These are phyloP conservation scores for Chiroxiphia lanceolata DNA, from an alignment of 2,797 vertebrate genomes.

Conservation along the genomic window DNA sequence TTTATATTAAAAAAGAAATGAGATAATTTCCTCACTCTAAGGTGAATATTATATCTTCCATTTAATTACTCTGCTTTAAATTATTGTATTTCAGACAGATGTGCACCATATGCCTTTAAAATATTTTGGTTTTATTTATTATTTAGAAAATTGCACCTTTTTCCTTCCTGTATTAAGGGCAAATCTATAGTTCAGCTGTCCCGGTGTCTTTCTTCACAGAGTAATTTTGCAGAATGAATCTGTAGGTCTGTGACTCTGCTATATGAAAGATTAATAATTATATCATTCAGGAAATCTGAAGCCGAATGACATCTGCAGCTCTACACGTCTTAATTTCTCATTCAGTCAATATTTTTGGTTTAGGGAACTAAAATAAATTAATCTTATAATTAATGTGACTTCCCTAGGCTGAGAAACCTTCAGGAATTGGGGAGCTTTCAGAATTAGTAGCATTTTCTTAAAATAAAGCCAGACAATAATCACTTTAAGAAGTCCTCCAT, in stretches of 20 bases:
- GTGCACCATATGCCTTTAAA: constrained; percentile 75
- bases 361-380: constrained; percentile 76
- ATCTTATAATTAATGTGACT: constrained; percentile 72
- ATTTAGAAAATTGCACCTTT: constrained; percentile 66
- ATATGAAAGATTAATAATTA: constrained; percentile 77
- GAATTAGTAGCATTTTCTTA: constrained; percentile 43
- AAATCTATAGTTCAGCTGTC: constrained; percentile 64
- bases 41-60: constrained; percentile 67
- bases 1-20: constrained; percentile 47
- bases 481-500: constrained; percentile 51
- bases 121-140: constrained; percentile 74
- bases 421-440: constrained; percentile 39
- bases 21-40: constrained; percentile 53
- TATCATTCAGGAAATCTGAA: constrained; percentile 75
- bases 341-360: constrained; percentile 81
- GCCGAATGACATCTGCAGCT: constrained; percentile 77
- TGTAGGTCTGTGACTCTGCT: constrained; percentile 72
- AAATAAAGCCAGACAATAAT: constrained; percentile 40
- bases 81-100: constrained; percentile 73
- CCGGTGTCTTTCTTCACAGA: constrained; percentile 66
- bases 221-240: constrained; percentile 71
- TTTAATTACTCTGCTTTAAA: constrained; percentile 76
- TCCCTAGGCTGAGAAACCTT: constrained; percentile 55
- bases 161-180: constrained; percentile 64
- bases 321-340: constrained; percentile 75